phyloP scores from a whole-genome alignment of 2,888 invertebrate genomes.

The Xanthostigma xanthostigma region DNA sequence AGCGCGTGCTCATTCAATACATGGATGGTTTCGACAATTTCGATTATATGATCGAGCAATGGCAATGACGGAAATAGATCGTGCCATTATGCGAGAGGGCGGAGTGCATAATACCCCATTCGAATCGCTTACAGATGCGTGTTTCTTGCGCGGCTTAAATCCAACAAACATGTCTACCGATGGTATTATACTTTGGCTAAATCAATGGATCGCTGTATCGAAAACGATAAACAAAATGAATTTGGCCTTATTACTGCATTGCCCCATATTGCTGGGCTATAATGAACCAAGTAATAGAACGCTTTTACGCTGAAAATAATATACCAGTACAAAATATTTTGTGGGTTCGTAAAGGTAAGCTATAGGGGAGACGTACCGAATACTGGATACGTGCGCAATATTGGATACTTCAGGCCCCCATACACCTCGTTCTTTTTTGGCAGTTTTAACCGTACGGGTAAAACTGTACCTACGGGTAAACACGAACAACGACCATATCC shows the following conservation, averaged over 20 bases:
- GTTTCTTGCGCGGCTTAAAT: conserved; percentile 67
- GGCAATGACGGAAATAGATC: conserved; percentile 63
- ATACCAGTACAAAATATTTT: too few relatives aligned
- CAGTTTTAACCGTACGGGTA: too few relatives aligned
- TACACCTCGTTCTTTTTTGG: too few relatives aligned
- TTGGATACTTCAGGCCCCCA: too few relatives aligned
- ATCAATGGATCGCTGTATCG: conserved; percentile 60
- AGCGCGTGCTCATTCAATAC: too few relatives aligned
- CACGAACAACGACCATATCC: too few relatives aligned
- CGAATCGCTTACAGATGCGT: conserved; percentile 52
- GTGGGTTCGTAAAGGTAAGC: too few relatives aligned
- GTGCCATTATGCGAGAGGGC: conserved; percentile 63
- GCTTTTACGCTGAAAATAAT: conserved; percentile 27
- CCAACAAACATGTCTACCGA: conserved; percentile 54
- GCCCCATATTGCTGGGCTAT: conserved; percentile 67
- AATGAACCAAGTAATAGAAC: conserved; percentile 74
- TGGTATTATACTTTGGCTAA: conserved; percentile 59
- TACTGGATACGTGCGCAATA: too few relatives aligned
- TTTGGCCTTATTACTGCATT: conserved; percentile 62
- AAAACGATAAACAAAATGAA: conserved; percentile 42
- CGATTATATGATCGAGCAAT: conserved; percentile 54
- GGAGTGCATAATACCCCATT: conserved; percentile 48
- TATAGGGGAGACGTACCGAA: too few relatives aligned
- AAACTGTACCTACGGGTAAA: too few relatives aligned
- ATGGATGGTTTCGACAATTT: conserved; percentile 41